Conservation (phyloP, 1,140 invertebrate species). For the Callitettix versicolor region DNA sequence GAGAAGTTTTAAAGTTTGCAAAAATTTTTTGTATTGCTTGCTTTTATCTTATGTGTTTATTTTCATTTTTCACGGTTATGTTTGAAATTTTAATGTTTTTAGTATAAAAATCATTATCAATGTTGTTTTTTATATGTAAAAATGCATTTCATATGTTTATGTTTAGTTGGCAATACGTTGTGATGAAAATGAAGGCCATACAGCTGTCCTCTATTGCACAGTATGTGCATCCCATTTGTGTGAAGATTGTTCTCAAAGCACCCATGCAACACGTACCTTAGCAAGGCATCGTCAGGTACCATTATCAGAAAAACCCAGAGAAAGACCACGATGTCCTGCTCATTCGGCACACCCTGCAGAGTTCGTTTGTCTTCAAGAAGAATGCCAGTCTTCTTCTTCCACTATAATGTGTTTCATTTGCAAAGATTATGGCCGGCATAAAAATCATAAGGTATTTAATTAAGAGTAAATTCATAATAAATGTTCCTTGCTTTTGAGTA, state of each 20-base stretch:
- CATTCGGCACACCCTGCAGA: slow-evolving; percentile 47
- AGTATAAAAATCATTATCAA: no score
- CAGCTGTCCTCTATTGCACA: slow-evolving; percentile 47
- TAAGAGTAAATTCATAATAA: not conserved
- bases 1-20: no score
- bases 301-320: slow-evolving; percentile 47
- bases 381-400: slow-evolving; percentile 35
- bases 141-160: no score
- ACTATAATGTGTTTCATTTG: slow-evolving; percentile 50
- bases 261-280: slow-evolving; percentile 46
- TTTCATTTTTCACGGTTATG: no score
- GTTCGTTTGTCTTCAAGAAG: slow-evolving; percentile 48
- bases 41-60: no score
- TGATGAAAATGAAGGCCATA: slow-evolving; percentile 48
- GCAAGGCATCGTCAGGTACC: slow-evolving; percentile 45
- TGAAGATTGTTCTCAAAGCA: slow-evolving; percentile 42
- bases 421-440: slow-evolving; percentile 47
- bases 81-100: no score
- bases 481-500: no score
- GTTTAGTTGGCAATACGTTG: slow-evolving; percentile 41
- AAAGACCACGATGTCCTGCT: slow-evolving; percentile 45
- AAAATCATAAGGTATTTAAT: slow-evolving; percentile 40
- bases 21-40: no score
- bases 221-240: slow-evolving; percentile 47
- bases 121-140: no score